Evolutionary conservation across 2,888 invertebrate species (phyloP).

Genomic region (Dryococelus australis): DNA sequence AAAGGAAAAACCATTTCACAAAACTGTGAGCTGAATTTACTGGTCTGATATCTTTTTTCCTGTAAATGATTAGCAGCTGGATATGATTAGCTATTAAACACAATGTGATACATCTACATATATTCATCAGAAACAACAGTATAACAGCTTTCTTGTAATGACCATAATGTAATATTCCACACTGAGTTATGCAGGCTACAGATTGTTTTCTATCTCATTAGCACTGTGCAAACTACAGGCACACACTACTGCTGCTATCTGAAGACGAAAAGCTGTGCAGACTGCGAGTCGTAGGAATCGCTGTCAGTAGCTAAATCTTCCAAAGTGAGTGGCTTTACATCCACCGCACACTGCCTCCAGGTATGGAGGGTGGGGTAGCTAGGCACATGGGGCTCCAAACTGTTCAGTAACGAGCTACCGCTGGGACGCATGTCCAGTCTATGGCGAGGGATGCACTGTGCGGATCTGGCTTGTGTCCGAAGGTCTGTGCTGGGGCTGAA

Average conservation of each 20-base stretch:
- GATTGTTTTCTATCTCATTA: neutral
- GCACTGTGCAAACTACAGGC: neutral
- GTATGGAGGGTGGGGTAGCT: constrained; percentile 31
- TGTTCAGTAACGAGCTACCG: neutral
- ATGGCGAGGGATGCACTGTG: neutral
- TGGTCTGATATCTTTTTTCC: no score
- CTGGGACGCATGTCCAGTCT: neutral
- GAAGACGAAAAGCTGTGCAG: constrained; percentile 37
- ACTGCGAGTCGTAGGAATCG: constrained; percentile 43
- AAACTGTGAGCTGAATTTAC: no score
- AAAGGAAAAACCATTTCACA: no score
- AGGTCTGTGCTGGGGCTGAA: no score
- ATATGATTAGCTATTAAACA: no score
- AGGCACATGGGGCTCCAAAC: constrained; percentile 19
- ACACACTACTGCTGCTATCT: constrained; percentile 25
- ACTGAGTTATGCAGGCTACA: neutral
- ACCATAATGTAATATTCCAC: neutral
- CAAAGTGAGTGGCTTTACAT: constrained; percentile 42
- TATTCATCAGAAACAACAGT: no score
- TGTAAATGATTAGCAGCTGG: no score
- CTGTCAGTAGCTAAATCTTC: constrained; percentile 47
- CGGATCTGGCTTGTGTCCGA: neutral
- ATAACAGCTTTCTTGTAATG: no score
- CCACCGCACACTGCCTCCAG: constrained; percentile 38
- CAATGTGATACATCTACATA: no score